Base-by-base conservation (phyloP, 2,113 vertebrate genomes). In the Thermophis baileyi region DNA sequence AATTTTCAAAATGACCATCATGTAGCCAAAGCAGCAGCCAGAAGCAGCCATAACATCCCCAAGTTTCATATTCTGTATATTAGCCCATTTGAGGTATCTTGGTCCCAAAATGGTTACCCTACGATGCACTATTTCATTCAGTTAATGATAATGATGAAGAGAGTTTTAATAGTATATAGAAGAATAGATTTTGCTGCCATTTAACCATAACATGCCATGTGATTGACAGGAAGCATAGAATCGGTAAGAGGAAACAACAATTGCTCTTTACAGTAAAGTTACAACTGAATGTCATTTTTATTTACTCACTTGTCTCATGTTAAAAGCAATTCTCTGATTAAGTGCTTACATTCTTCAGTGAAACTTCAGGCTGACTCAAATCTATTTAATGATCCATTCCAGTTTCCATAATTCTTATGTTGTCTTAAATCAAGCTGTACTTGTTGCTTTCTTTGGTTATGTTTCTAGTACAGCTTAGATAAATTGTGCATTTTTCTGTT, bases 211-310 rank as follows among this genome's bases (percentile, higher is more conserved):
- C 9, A 16, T 35, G 40, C 16, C 20, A 8, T 55, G 40, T 53
- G 89, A 85, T 57, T 46, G 54, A 50, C 40, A 89, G 20, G 44
- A 53, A 74, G 20, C 44, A 24, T n/a, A n/a, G 49, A 16, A 49
- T 44, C 6, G 47, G 11, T 27, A 44, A 87, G 49, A 7, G 35
- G 51, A 3, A 90, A 35, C 11, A 40, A 92, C 88, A 69, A 87
- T 94, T 93, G 40, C 60, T 47, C 3, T 85, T 95, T 94, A 69
- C 4, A 47, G 1, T 93, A 47, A 6, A 90, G 5, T 1, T 57
- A 12, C 86, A 86, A 51, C n/a, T 92, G 85, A 94, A 90, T 1
- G 0, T 94, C 50, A 93, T 91, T 94, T 90, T 88, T 49, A 69
- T 44, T 90, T 0, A 0, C 90, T 46, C 1, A n/a, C 5, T 2